Base-by-base conservation (phyloP, 2,113 vertebrate species). In the Eubucco bourcierii region DNA sequence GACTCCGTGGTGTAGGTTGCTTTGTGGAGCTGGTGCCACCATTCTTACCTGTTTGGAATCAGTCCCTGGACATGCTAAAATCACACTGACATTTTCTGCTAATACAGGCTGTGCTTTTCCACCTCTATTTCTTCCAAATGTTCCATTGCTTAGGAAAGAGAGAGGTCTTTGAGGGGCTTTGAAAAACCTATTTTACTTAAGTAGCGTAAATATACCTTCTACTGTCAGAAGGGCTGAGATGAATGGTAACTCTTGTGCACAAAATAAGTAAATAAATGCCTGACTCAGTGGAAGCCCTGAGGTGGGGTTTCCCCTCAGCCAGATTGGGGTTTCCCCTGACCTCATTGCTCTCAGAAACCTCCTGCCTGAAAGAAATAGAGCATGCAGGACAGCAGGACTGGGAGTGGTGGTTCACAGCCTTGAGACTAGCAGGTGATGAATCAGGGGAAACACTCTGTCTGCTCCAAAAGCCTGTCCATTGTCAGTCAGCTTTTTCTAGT, bases 221-320 rank as follows among this genome's bases (percentile, higher is more conserved):
- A 37, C 76, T 81, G 3, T 78, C 27, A 72, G 79, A 34, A 65
- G 37, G 72, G 24, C 75, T 47, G 63, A 93, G 70, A 88, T 65
- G 65, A 82, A 94, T 64, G 65, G 6, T 46, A 81, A 58, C 68
- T 85, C 18, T n/a, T 91, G 53, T 58, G 44, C 46, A 20, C 37
- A 4, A 92, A 90, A 86, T 88, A 94, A 95, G 84, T 88, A 94
- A 95, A 93, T 67, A 90, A 95, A 66, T 27, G 72, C 53, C 73
- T 96, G 95, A 93, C 81, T 96, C 90, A 90, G 93, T 95, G 94
- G 95, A 97, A 97, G 93, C 89, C 92, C 95, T 92, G 66, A 63
- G 67, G 28, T 94, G 96, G 97, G 95, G 91, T 88, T 97, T 97
- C 95, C 96, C 97, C 95, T 93, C 64, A 65, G 67, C 56, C 56